A percentile compares a stretch with the other conserved stretches of the same genome.
These are phyloP conservation scores for Chrysodeixis includens DNA, from an alignment of 2,888 invertebrate genomes.

Conservation along the genomic window DNA sequence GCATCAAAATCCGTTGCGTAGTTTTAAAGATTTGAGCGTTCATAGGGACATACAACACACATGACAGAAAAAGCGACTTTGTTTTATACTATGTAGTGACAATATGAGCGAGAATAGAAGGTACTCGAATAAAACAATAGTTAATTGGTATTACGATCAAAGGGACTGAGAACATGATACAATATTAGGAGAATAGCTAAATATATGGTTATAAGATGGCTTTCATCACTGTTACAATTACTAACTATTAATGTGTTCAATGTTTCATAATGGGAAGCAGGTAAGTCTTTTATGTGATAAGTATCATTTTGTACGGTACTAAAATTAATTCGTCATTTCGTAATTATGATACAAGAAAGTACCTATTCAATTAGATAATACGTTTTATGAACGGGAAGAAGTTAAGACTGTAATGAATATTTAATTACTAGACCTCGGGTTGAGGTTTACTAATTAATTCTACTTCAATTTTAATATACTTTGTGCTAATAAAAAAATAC, in stretches of 20 bases:
- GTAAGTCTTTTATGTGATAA: too few species aligned
- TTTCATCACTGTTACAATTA: not conserved
- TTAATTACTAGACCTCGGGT: constrained; percentile 5
- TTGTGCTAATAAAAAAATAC: constrained; percentile 2
- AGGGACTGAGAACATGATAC: constrained; percentile 3
- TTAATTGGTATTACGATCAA: constrained; percentile 7
- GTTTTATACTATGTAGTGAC: too few species aligned
- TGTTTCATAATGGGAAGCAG: not conserved
- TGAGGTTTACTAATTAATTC: constrained; percentile 5
- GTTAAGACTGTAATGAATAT: constrained; percentile 5
- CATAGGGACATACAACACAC: too few species aligned
- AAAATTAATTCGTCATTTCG: not conserved
- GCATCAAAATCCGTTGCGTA: too few species aligned
- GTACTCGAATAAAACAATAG: constrained; percentile 2
- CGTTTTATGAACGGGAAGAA: constrained; percentile 7
- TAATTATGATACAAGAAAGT: not conserved
- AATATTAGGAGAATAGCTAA: not conserved
- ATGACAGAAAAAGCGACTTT: too few species aligned
- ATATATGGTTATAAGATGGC: not conserved
- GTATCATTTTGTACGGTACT: too few species aligned
- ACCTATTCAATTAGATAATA: constrained; percentile 5
- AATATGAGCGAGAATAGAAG: not conserved
- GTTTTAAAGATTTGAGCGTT: too few species aligned
- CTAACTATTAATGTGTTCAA: not conserved
- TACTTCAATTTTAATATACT: constrained; percentile 7